Evolutionary conservation across 2,113 vertebrate species (phyloP).

Genomic region (Tachycineta bicolor): DNA sequence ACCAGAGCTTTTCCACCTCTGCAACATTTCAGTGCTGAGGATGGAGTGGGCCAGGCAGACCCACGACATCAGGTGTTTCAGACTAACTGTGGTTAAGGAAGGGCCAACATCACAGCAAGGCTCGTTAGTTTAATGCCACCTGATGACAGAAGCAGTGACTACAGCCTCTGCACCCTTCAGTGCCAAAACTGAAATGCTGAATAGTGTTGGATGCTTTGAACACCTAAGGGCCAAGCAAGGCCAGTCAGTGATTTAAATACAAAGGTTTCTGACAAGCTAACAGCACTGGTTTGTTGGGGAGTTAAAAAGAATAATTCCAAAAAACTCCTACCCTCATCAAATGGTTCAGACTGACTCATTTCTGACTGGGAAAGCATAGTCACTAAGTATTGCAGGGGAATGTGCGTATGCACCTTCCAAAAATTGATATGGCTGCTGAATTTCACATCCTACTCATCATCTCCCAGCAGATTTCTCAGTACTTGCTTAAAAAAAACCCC

Average conservation of each 20-base stretch:
- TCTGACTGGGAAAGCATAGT: constrained; percentile 44
- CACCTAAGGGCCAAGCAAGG: neutral
- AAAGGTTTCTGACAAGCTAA: neutral
- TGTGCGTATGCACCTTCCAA: constrained; percentile 13
- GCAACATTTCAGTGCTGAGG: neutral
- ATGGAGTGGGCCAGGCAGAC: neutral
- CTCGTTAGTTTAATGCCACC: neutral
- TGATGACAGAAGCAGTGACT: neutral
- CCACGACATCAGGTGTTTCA: neutral
- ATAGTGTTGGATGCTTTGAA: neutral
- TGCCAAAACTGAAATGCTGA: neutral
- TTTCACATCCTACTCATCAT: constrained; percentile 52
- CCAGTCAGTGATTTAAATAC: neutral
- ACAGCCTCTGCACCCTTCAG: neutral
- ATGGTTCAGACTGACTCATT: constrained; percentile 30
- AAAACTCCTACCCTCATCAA: neutral
- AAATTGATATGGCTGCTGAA: constrained; percentile 31
- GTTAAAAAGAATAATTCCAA: neutral
- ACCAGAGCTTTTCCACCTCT: neutral
- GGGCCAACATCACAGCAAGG: neutral
- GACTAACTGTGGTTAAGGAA: neutral
- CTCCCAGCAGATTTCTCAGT: constrained; percentile 1
- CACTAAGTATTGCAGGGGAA: constrained; percentile 2
- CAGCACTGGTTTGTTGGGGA: neutral
- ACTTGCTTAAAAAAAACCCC: neutral